Conservation (phyloP, 2,888 invertebrate species). For the Troides aeacus region DNA sequence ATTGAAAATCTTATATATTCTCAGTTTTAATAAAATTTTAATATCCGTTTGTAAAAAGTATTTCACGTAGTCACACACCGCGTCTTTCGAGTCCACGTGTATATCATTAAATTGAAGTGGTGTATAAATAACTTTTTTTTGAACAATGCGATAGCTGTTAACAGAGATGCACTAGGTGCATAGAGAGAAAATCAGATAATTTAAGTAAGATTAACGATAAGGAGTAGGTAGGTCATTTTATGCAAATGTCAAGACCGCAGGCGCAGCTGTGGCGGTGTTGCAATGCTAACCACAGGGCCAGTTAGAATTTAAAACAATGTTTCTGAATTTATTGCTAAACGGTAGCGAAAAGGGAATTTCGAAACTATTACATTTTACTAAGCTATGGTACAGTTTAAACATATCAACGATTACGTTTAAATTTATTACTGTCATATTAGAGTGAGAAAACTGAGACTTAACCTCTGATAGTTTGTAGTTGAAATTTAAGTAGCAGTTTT, state of each 20-base stretch:
- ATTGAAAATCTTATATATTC: no score
- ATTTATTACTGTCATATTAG: no score
- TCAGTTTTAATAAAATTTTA: no score
- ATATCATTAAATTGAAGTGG: no score
- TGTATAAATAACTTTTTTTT: background rate
- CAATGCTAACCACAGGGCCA: constrained; percentile 4
- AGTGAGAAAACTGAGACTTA: no score
- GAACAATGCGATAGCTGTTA: background rate
- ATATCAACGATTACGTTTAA: background rate
- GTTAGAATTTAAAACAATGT: constrained; percentile 18
- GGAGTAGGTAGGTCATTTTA: constrained; percentile 44
- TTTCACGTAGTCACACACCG: no score
- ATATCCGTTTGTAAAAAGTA: no score
- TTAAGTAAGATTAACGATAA: constrained; percentile 25
- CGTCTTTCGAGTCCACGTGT: no score
- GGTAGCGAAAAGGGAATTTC: background rate
- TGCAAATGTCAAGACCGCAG: constrained; percentile 27
- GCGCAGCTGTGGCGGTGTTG: constrained; percentile 24
- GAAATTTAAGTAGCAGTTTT: no score
- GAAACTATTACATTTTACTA: background rate
- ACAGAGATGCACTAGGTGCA: background rate
- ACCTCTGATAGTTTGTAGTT: no score
- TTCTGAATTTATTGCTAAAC: constrained; percentile 22
- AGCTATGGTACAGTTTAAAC: background rate
- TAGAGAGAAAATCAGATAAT: constrained; percentile 1